These are phyloP conservation scores for Crenuchus spilurus DNA, from an alignment of 2,797 vertebrate species.

Conservation along the genomic window DNA sequence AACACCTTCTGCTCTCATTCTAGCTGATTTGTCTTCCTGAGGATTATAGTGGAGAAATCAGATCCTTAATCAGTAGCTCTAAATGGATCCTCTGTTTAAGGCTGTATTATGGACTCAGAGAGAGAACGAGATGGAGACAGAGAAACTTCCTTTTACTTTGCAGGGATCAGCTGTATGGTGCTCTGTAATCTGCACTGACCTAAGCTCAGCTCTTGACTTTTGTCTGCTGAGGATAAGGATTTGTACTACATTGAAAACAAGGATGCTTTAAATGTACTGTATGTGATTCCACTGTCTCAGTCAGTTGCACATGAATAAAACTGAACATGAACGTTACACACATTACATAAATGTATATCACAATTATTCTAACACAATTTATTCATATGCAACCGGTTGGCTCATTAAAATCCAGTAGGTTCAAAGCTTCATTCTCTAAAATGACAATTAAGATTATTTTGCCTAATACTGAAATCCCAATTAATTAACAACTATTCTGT, in stretches of 20 bases:
- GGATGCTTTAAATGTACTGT: neutral
- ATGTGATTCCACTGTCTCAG: neutral
- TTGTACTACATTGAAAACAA: neutral
- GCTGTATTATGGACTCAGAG: neutral
- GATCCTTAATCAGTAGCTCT: neutral
- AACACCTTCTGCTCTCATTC: neutral
- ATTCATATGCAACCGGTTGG: no score
- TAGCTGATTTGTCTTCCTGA: neutral
- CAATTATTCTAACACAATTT: no score
- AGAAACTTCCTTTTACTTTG: slow-evolving; percentile 20
- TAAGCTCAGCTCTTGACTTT: slow-evolving; percentile 1
- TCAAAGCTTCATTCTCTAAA: no score
- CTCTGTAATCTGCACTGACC: slow-evolving; percentile 1
- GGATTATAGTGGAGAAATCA: slow-evolving; percentile 2
- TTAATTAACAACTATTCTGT: no score
- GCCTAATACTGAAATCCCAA: no score
- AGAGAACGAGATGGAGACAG: no score
- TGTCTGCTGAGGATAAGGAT: neutral
- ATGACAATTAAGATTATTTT: no score
- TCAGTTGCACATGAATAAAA: no score
- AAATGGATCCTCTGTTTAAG: neutral
- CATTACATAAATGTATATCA: no score
- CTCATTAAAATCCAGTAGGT: no score
- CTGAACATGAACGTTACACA: no score
- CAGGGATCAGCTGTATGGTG: slow-evolving; percentile 29